Conservation (phyloP, 2,113 vertebrate genomes). For the Gadus macrocephalus region DNA sequence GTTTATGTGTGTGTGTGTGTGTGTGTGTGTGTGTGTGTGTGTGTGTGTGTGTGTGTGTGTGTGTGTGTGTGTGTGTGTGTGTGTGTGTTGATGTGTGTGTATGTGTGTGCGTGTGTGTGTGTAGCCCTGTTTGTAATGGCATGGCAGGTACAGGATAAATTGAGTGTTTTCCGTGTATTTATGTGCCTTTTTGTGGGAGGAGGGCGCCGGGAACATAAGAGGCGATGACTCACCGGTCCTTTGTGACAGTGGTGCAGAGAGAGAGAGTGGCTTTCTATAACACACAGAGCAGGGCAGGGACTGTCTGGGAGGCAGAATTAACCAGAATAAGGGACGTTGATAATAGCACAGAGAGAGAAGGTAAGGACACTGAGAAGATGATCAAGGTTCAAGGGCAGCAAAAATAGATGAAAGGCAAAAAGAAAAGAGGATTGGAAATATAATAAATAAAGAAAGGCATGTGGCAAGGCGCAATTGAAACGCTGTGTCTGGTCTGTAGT, state of each 20-base stretch:
- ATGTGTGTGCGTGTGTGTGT: slow-evolving; percentile 2
- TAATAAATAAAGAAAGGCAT: slow-evolving; percentile 46
- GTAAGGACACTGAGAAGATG: slow-evolving; percentile 26
- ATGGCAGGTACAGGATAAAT: slow-evolving; percentile 59
- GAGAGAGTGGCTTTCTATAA: slow-evolving; percentile 52
- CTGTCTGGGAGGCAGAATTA: slow-evolving; percentile 40
- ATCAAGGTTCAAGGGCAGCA: slow-evolving; percentile 11
- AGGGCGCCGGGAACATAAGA: slow-evolving; percentile 65
- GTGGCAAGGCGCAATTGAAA: slow-evolving; percentile 12
- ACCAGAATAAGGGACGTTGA: too few species aligned
- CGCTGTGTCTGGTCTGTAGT: slow-evolving; percentile 40
- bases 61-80: background rate
- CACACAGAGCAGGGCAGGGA: slow-evolving; percentile 51
- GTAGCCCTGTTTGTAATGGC: slow-evolving; percentile 46
- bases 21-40: background rate
- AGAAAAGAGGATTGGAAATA: slow-evolving; percentile 36
- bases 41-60: background rate
- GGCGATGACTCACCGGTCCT: slow-evolving; percentile 71
- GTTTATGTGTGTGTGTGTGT: slow-evolving; percentile 9
- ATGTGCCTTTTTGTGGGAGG: slow-evolving; percentile 55
- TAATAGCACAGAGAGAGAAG: slow-evolving; percentile 33
- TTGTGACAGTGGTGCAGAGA: slow-evolving; percentile 70
- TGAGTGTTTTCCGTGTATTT: slow-evolving; percentile 48
- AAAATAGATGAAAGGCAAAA: slow-evolving; percentile 48
- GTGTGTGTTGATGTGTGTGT: background rate